Percentiles rank a stretch among this genome's conserved stretches.
Conservation (phyloP, 2,113 vertebrate genomes). For the Zosterops hypoxanthus region DNA sequence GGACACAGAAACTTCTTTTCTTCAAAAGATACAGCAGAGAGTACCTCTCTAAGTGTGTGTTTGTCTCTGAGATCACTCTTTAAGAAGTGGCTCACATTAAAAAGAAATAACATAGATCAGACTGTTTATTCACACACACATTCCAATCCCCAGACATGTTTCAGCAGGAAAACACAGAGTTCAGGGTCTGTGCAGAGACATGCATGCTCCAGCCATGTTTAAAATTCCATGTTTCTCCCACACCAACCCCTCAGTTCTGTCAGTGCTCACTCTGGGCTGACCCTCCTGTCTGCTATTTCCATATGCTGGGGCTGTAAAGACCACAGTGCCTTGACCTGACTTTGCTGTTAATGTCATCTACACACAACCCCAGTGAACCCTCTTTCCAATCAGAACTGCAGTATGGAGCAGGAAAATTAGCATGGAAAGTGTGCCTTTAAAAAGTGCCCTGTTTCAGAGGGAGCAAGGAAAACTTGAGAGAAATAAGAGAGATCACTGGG, state of each 20-base stretch:
- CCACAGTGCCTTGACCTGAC: background rate
- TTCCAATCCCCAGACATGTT: background rate
- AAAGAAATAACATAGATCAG: background rate
- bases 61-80: accelerated
- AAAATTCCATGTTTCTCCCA: background rate
- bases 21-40: background rate
- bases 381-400: background rate
- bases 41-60: background rate
- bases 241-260: accelerated
- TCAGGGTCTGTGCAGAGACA: background rate
- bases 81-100: background rate
- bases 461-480: background rate
- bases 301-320: background rate
- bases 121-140: background rate
- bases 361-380: accelerated
- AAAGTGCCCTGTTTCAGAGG: background rate
- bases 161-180: background rate
- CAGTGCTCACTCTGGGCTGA: background rate
- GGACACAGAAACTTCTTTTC: background rate
- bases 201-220: background rate
- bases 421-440: background rate
- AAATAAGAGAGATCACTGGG: background rate
- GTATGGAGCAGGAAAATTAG: background rate
- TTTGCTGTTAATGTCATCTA: background rate
- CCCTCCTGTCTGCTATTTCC: background rate